Evolutionary conservation across 2,888 invertebrate species (phyloP).

Genomic region (Volucella zonaria): DNA sequence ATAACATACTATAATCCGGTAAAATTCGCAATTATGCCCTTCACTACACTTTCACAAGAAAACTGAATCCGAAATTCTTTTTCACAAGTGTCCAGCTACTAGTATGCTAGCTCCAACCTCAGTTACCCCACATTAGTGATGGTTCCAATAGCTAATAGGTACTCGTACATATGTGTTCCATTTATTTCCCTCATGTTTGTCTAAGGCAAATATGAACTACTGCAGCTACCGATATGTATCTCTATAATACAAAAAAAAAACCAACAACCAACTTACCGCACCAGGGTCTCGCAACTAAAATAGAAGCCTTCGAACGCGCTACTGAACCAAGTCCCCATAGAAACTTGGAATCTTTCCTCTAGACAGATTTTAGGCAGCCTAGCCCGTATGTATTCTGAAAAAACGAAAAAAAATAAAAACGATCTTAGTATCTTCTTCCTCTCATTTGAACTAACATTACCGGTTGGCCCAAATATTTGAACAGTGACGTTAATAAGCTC

Average conservation of each 20-base stretch:
- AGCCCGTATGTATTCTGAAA: conserved; percentile 18
- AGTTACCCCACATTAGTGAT: neutral
- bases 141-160: conserved; percentile 35
- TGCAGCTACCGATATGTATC: conserved; percentile 29
- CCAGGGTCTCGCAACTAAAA: conserved; percentile 53
- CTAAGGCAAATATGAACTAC: conserved; percentile 51
- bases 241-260: conserved; percentile 8
- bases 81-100: neutral
- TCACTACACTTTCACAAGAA: conserved; percentile 19
- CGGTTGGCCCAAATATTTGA: conserved; percentile 54
- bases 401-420: conserved; percentile 11
- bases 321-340: conserved; percentile 40
- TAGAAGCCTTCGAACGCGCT: conserved; percentile 46
- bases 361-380: neutral
- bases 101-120: conserved; percentile 11
- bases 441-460: conserved; percentile 37
- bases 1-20: too few species aligned
- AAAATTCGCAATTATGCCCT: neutral
- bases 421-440: conserved; percentile 1
- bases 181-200: conserved; percentile 61
- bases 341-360: conserved; percentile 16
- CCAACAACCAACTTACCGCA: conserved; percentile 36
- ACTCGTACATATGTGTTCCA: conserved; percentile 43
- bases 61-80: conserved; percentile 39
- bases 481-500: conserved; percentile 12